Conservation (phyloP, 2,888 invertebrate species). For the Synergus gifuensis region DNA sequence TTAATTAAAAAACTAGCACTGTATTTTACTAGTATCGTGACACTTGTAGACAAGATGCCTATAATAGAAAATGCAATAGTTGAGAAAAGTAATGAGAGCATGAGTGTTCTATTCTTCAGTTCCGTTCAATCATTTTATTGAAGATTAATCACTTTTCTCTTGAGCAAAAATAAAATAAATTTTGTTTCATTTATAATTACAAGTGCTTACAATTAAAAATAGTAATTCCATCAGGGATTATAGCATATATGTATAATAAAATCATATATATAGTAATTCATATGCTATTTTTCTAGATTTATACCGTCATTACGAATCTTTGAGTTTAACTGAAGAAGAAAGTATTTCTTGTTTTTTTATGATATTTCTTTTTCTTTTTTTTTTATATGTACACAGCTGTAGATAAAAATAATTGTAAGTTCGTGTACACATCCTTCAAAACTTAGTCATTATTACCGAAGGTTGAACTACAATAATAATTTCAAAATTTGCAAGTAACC, state of each 20-base stretch:
- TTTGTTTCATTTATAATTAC: neutral
- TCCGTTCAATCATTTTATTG: neutral
- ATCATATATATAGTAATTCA: neutral
- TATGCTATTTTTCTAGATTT: neutral
- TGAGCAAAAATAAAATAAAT: neutral
- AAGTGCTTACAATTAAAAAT: neutral
- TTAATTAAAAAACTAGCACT: conserved; percentile 7
- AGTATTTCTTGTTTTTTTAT: neutral
- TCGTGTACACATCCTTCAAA: neutral
- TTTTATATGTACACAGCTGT: neutral
- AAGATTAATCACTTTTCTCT: neutral
- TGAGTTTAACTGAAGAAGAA: neutral
- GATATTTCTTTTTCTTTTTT: too few species aligned
- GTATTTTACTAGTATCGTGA: conserved; percentile 26
- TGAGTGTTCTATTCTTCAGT: neutral
- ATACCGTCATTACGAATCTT: neutral
- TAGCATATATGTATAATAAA: neutral
- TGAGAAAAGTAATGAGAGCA: neutral
- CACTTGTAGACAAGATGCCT: neutral
- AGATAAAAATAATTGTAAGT: neutral
- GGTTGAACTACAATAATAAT: neutral
- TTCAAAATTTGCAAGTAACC: neutral
- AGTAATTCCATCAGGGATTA: neutral
- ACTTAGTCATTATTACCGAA: neutral
- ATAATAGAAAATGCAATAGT: neutral